These are phyloP conservation scores for Orchesella flavescens DNA, from an alignment of 2,888 invertebrate species.

Conservation along the genomic window DNA sequence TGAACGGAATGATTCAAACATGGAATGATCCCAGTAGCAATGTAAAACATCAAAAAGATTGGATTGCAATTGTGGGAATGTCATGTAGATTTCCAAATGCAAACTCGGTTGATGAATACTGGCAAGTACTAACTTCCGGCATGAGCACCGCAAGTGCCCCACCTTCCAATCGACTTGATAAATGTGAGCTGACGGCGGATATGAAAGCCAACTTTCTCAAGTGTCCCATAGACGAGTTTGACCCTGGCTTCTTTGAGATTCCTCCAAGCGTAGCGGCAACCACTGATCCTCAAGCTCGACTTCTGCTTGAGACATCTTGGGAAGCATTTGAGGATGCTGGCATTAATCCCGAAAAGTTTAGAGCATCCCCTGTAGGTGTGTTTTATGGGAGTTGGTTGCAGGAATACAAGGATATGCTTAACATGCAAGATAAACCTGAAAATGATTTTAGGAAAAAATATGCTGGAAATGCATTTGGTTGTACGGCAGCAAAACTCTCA, in stretches of 20 bases:
- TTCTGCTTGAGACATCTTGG: conserved; percentile 5
- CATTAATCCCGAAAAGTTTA: background rate
- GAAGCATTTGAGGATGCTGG: conserved; percentile 20
- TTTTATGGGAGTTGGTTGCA: conserved; percentile 33
- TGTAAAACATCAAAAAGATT: background rate
- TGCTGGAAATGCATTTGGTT: conserved; percentile 43
- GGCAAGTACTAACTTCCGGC: conserved; percentile 29
- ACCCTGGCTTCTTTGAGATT: conserved; percentile 2
- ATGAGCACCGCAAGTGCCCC: background rate
- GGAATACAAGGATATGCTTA: conserved; percentile 3
- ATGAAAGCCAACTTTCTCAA: background rate
- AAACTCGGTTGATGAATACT: conserved; percentile 39
- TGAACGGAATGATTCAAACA: too few species aligned
- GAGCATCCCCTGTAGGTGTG: background rate
- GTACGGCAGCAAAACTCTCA: conserved; percentile 43
- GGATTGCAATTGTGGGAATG: conserved; percentile 42
- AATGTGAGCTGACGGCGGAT: background rate
- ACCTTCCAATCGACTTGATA: background rate
- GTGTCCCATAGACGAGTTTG: conserved; percentile 2
- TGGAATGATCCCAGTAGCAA: too few species aligned
- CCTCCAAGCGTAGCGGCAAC: background rate
- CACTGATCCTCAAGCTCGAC: background rate
- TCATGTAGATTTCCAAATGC: conserved; percentile 33
- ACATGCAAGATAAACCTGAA: too few species aligned
- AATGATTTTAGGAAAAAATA: conserved; percentile 19